Conservation (phyloP, 2,888 invertebrate genomes). For the Uloborus plumipes region DNA sequence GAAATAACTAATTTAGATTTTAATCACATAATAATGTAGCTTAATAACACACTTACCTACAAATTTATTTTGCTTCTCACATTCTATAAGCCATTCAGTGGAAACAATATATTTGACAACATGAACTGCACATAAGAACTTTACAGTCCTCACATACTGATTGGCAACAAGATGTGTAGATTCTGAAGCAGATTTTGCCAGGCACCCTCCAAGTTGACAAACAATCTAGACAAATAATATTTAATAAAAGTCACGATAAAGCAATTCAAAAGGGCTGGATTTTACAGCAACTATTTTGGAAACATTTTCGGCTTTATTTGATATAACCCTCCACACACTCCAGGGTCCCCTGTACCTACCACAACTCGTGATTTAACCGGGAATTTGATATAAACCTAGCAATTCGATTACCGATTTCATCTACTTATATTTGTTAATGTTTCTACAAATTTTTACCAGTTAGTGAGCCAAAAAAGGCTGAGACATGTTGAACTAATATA, state of each 20-base stretch:
- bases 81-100: constrained; percentile 88
- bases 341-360: too few relatives aligned
- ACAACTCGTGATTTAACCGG: too few relatives aligned
- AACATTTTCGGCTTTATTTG: not conserved
- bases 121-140: constrained; percentile 87
- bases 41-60: constrained; percentile 73
- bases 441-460: too few relatives aligned
- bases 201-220: constrained; percentile 84
- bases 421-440: too few relatives aligned
- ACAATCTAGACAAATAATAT: constrained; percentile 73
- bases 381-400: not conserved
- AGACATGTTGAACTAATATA: too few relatives aligned
- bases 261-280: not conserved
- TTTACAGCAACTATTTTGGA: not conserved
- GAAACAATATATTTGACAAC: constrained; percentile 85
- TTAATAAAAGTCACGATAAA: not conserved
- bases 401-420: not conserved
- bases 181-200: constrained; percentile 81
- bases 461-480: too few relatives aligned
- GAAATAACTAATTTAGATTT: too few relatives aligned
- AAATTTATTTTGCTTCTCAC: constrained; percentile 84
- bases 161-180: constrained; percentile 86
- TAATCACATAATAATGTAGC: too few relatives aligned
- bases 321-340: too few relatives aligned
- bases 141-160: constrained; percentile 84